phyloP scores from a whole-genome alignment of 1,140 invertebrate species.

The Zaprionus davidi region DNA sequence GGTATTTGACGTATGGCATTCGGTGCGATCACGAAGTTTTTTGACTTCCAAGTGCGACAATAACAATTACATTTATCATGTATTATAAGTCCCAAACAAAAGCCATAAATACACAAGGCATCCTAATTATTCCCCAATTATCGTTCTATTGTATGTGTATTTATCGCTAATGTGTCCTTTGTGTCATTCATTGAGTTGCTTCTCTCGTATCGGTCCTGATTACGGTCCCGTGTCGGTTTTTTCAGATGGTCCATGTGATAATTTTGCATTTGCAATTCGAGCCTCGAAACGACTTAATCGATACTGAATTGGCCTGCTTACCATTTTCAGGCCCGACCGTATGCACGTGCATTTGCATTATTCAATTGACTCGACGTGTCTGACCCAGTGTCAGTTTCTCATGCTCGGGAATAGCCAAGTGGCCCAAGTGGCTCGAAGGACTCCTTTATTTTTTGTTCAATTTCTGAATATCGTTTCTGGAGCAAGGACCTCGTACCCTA shows the following conservation, averaged over 20 bases:
- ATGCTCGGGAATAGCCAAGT: constrained; percentile 6
- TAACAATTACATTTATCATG: constrained; percentile 66
- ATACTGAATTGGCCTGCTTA: constrained; percentile 63
- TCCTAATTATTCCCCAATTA: constrained; percentile 48
- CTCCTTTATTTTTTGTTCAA: background rate
- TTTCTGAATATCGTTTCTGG: background rate
- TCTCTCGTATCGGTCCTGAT: constrained; percentile 6
- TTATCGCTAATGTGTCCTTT: constrained; percentile 2
- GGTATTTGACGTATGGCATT: background rate
- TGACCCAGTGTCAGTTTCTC: constrained; percentile 36
- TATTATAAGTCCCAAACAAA: constrained; percentile 24
- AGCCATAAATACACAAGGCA: constrained; percentile 17
- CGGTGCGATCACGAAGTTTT: background rate
- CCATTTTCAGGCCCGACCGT: background rate
- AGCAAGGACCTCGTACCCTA: background rate
- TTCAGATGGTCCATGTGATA: constrained; percentile 9
- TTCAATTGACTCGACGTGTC: constrained; percentile 61
- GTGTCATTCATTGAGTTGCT: constrained; percentile 30
- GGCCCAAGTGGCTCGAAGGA: background rate
- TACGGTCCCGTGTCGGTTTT: background rate
- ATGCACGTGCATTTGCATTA: constrained; percentile 59
- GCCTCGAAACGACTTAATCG: constrained; percentile 59
- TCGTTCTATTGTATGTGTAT: background rate
- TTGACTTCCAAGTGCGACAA: constrained; percentile 32
- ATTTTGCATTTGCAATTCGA: constrained; percentile 57